These are phyloP conservation scores for Xestia rhomboidea DNA, from an alignment of 2,888 invertebrate genomes.

Conservation along the genomic window DNA sequence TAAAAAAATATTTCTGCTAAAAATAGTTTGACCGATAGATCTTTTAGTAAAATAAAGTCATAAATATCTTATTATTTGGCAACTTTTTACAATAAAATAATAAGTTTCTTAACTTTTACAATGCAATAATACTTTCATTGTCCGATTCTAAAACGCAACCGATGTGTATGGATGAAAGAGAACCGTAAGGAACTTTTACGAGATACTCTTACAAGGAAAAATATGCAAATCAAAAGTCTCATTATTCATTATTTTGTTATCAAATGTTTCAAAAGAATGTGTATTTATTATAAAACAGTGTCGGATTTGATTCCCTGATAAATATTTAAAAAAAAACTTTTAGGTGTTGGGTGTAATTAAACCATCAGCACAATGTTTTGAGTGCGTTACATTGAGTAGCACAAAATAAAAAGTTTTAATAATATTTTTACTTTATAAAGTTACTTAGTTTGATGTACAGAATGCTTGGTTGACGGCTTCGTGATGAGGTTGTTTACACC, in stretches of 20 bases:
- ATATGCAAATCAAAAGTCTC: conserved; percentile 57
- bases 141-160: conserved; percentile 20
- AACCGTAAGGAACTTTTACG: conserved; percentile 63
- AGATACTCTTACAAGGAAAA: conserved; percentile 39
- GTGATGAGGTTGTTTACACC: no score
- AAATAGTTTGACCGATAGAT: not conserved
- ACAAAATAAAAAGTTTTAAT: no score
- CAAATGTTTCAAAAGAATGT: conserved; percentile 28
- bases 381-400: no score
- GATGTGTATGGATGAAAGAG: conserved; percentile 16
- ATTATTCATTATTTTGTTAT: conserved; percentile 37
- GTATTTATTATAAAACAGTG: conserved; percentile 5
- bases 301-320: not conserved
- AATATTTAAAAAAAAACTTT: not conserved
- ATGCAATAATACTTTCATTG: conserved; percentile 25
- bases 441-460: no score
- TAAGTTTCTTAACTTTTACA: conserved; percentile 19
- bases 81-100: not conserved
- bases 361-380: no score
- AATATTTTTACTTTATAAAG: no score
- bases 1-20: not conserved
- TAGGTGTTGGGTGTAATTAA: not conserved
- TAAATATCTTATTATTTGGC: conserved; percentile 24
- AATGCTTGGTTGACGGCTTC: no score
- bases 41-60: not conserved